Conservation (phyloP, 2,113 vertebrate species). For the Rhodinocichla rosea region DNA sequence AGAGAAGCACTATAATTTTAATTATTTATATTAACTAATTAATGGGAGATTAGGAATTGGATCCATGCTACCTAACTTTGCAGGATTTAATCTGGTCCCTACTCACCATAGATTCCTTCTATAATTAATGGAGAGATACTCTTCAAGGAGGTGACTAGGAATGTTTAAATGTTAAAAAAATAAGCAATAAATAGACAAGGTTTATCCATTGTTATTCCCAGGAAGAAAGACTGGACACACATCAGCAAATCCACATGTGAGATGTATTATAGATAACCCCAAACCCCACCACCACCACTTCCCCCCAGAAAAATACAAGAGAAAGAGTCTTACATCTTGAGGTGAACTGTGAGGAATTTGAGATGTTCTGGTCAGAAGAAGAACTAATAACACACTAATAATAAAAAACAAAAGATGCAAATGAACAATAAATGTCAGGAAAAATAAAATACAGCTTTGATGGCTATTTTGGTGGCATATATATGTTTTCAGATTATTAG, state of each 20-base stretch:
- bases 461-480: not conserved
- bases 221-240: not conserved
- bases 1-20: not conserved
- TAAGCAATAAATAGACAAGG: not conserved
- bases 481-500: not conserved
- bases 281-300: not conserved
- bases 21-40: not conserved
- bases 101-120: not conserved
- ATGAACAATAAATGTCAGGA: not conserved
- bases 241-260: not conserved
- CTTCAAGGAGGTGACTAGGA: not conserved
- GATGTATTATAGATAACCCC: not conserved
- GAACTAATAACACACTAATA: rapidly evolving
- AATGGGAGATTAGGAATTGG: not conserved
- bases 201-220: not conserved
- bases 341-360: not conserved
- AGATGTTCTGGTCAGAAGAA: not conserved
- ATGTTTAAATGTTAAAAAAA: not conserved
- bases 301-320: not conserved
- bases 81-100: not conserved
- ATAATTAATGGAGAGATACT: not conserved
- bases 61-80: not conserved
- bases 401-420: rapidly evolving
- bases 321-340: not conserved
- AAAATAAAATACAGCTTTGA: not conserved